A percentile compares a stretch with the other conserved stretches of the same genome.
Evolutionary conservation across 2,888 invertebrate genomes (phyloP).

Genomic region (Acanthacorydalis orientalis): DNA sequence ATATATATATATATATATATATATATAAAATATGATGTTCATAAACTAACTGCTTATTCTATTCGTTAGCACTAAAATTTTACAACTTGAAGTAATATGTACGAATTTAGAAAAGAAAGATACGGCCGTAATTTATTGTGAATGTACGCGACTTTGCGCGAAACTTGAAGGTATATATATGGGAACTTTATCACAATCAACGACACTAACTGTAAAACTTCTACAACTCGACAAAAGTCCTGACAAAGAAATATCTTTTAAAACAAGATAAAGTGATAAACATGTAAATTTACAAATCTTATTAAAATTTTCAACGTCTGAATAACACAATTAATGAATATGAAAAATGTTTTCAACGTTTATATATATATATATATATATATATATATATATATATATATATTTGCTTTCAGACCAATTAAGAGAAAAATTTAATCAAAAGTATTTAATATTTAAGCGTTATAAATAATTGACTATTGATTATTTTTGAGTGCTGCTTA

Average conservation of each 20-base stretch:
- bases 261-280: slow-evolving; percentile 10
- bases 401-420: too few species aligned
- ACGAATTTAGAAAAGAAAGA: slow-evolving; percentile 3
- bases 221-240: too few species aligned
- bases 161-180: too few species aligned
- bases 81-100: slow-evolving; percentile 13
- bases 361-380: slow-evolving; percentile 4
- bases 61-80: slow-evolving; percentile 13
- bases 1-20: slow-evolving; percentile 3
- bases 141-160: too few species aligned
- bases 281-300: slow-evolving; percentile 1
- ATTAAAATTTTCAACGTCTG: background rate
- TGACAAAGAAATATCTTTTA: too few species aligned
- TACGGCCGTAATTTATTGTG: too few species aligned
- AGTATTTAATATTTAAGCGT: too few species aligned
- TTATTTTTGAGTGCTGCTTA: too few species aligned
- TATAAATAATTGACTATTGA: too few species aligned
- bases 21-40: background rate
- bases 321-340: background rate
- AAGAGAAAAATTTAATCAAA: too few species aligned
- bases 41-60: slow-evolving; percentile 3
- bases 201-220: too few species aligned
- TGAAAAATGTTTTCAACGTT: background rate
- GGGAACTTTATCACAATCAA: too few species aligned
- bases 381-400: slow-evolving; percentile 5